Percentiles rank a stretch among this genome's conserved stretches.
phyloP scores from a whole-genome alignment of 1,140 invertebrate species.

The Drosophila yakuba region DNA sequence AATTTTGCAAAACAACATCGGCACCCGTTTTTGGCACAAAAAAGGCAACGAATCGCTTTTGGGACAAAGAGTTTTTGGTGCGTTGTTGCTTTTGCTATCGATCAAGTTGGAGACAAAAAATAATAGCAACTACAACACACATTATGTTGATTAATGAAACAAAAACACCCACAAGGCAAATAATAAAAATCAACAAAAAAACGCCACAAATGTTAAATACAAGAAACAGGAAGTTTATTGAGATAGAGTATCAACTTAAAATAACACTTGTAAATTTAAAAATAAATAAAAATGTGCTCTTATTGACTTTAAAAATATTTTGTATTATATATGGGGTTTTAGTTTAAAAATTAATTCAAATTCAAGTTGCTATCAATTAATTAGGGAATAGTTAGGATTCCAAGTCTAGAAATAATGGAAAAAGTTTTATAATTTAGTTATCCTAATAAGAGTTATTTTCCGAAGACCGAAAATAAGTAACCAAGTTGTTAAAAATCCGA shows the following conservation, averaged over 20 bases:
- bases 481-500: background rate
- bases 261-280: conserved; percentile 2
- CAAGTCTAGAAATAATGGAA: too few relatives aligned
- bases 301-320: too few relatives aligned
- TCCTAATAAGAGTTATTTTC: too few relatives aligned
- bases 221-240: conserved; percentile 3
- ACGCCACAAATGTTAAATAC: conserved; percentile 8
- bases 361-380: too few relatives aligned
- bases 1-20: conserved; percentile 61
- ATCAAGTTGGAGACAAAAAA: conserved; percentile 35
- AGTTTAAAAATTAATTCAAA: too few relatives aligned
- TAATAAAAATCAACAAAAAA: conserved; percentile 10
- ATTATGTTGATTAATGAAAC: conserved; percentile 73
- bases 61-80: conserved; percentile 39
- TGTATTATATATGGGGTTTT: too few relatives aligned
- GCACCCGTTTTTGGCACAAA: conserved; percentile 36
- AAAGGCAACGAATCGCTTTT: conserved; percentile 42
- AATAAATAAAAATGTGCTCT: too few relatives aligned
- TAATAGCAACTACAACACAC: conserved; percentile 37
- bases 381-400: too few relatives aligned
- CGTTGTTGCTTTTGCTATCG: conserved; percentile 46
- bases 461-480: background rate
- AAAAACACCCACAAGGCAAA: conserved; percentile 56
- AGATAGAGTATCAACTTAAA: background rate
- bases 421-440: too few relatives aligned